Conservation (phyloP, 1,140 invertebrate species). For the Drosophila lacteicornis region DNA sequence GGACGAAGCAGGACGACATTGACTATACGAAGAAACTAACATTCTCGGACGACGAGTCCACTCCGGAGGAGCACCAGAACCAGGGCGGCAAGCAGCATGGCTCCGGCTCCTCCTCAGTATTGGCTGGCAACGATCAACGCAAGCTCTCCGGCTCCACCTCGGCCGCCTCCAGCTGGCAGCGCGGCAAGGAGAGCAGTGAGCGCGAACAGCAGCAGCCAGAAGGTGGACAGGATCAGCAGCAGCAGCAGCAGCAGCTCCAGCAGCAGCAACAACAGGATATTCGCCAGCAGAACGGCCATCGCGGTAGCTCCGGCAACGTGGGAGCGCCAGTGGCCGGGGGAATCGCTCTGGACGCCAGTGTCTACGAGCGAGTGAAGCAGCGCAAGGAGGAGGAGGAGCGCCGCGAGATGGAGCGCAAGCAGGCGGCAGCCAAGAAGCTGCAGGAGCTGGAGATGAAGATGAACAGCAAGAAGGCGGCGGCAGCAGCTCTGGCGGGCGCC, state of each 20-base stretch:
- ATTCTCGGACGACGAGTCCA: conserved; percentile 95
- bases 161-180: conserved; percentile 61
- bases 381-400: conserved; percentile 91
- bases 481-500: conserved; percentile 26
- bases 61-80: conserved; percentile 83
- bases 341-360: conserved; percentile 77
- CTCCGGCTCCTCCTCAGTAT: conserved; percentile 38
- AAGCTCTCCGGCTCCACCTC: conserved; percentile 45
- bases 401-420: conserved; percentile 87
- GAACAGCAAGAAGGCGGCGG: conserved; percentile 86
- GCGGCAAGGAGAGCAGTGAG: conserved; percentile 83
- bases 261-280: conserved; percentile 63
- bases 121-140: conserved; percentile 51
- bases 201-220: conserved; percentile 76
- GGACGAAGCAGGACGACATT: conserved; percentile 96
- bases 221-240: conserved; percentile 42
- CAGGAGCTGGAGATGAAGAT: conserved; percentile 88
- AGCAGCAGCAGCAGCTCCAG: conserved; percentile 50
- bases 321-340: conserved; percentile 47
- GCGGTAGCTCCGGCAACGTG: conserved; percentile 67
- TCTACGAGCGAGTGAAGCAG: conserved; percentile 88
- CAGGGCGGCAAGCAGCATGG: conserved; percentile 41
- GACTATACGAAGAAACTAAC: conserved; percentile 97
- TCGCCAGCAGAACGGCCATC: conserved; percentile 83
- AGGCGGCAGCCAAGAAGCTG: conserved; percentile 88